phyloP scores from a whole-genome alignment of 2,888 invertebrate species.

The Notocelia uddmanniana region DNA sequence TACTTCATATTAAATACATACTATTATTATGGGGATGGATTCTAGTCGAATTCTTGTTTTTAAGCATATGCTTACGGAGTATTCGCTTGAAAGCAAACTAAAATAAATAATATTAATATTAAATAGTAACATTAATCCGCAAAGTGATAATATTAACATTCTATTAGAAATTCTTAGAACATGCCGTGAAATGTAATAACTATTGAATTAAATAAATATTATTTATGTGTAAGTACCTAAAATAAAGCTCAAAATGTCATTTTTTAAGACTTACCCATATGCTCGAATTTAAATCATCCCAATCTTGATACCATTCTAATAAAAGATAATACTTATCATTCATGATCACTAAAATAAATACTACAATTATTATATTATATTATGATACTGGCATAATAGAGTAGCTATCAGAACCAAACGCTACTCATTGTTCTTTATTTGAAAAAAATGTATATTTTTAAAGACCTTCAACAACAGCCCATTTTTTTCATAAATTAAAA shows the following conservation, averaged over 20 bases:
- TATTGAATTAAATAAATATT: background rate
- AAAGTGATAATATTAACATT: too few relatives aligned
- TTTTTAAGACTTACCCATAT: constrained; percentile 71
- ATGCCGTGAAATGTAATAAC: too few relatives aligned
- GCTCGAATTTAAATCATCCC: constrained; percentile 71
- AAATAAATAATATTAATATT: too few relatives aligned
- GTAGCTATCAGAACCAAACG: background rate
- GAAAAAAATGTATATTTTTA: constrained; percentile 1
- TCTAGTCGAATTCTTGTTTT: too few relatives aligned
- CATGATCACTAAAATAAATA: constrained; percentile 51
- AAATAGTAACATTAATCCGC: too few relatives aligned
- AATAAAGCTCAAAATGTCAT: background rate
- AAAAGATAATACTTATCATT: constrained; percentile 64
- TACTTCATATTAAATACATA: too few relatives aligned
- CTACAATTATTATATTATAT: constrained; percentile 29
- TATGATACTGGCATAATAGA: constrained; percentile 19
- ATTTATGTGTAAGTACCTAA: background rate
- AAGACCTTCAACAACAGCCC: background rate
- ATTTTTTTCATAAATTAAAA: too few relatives aligned
- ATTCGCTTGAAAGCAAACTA: too few relatives aligned
- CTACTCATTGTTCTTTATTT: constrained; percentile 23
- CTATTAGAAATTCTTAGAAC: too few relatives aligned
- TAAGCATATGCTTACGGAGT: too few relatives aligned
- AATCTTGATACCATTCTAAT: constrained; percentile 76
- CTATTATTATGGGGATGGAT: too few relatives aligned